A percentile compares a stretch with the other conserved stretches of the same genome.
These are phyloP conservation scores for Lepus oiostolus DNA, from an alignment of 2,797 vertebrate species.

Conservation along the genomic window DNA sequence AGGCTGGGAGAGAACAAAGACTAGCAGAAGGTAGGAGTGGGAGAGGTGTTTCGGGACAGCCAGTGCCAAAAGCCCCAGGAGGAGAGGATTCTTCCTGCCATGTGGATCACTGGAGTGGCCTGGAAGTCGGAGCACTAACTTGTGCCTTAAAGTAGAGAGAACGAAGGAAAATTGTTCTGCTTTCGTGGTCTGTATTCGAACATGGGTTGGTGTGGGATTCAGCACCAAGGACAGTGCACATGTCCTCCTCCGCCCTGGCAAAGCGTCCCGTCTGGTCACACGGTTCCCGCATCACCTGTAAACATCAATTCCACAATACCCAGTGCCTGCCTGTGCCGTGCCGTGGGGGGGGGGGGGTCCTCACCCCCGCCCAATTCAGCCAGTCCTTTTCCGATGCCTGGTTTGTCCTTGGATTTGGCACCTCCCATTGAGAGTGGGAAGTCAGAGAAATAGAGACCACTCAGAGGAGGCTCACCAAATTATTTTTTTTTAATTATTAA, in stretches of 20 bases:
- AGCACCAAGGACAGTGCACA: slow-evolving; percentile 64
- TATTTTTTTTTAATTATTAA: slow-evolving; percentile 26
- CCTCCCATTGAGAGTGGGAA: not conserved
- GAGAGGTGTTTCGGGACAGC: slow-evolving; percentile 3
- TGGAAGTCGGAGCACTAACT: slow-evolving; percentile 7
- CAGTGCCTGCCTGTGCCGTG: not conserved
- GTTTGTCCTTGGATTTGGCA: not conserved
- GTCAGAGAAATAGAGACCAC: not conserved
- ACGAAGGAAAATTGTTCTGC: not conserved
- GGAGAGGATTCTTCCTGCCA: not conserved
- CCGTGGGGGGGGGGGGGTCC: too few relatives aligned
- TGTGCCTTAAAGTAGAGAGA: slow-evolving; percentile 3
- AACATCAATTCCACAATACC: not conserved
- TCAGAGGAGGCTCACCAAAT: not conserved
- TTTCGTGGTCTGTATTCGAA: not conserved
- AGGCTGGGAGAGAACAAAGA: not conserved
- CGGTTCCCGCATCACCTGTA: not conserved
- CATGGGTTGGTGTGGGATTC: not conserved
- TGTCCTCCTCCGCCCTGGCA: rapidly evolving
- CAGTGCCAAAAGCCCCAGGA: not conserved
- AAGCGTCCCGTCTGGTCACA: not conserved
- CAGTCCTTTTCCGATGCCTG: not conserved
- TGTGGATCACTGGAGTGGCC: slow-evolving; percentile 20
- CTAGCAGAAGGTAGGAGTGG: not conserved
- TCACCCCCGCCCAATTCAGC: not conserved